Conservation (phyloP, 2,888 invertebrate species). For the Scaptomyza flava region DNA sequence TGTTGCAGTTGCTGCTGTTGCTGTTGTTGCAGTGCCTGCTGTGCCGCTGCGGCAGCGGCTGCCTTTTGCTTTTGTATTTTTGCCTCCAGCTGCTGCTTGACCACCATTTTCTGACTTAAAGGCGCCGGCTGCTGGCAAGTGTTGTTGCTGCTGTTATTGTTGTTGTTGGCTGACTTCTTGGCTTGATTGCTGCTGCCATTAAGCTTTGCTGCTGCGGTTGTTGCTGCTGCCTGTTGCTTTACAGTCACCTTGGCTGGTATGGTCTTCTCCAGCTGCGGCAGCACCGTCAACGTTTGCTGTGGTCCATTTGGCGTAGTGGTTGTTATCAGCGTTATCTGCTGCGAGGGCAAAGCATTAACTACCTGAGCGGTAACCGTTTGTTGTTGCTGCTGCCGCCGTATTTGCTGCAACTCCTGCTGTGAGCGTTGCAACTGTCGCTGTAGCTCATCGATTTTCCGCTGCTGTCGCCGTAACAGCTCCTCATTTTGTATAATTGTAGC, state of each 20-base stretch:
- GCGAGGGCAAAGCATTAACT: slow-evolving; percentile 76
- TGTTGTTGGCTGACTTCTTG: slow-evolving; percentile 43
- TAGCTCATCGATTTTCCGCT: slow-evolving; percentile 93
- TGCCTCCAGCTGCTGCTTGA: slow-evolving; percentile 89
- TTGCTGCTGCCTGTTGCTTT: slow-evolving; percentile 45
- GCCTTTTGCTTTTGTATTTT: slow-evolving; percentile 87
- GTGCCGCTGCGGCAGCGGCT: slow-evolving; percentile 82
- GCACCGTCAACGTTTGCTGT: slow-evolving; percentile 73
- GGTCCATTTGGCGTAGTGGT: slow-evolving; percentile 68
- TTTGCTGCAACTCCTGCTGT: slow-evolving; percentile 89
- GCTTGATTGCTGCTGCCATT: slow-evolving; percentile 50
- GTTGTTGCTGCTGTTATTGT: slow-evolving; percentile 34
- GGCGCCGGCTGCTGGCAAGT: slow-evolving; percentile 62
- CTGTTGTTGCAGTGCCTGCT: slow-evolving; percentile 80
- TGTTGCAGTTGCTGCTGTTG: slow-evolving; percentile 57
- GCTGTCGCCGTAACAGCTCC: slow-evolving; percentile 93
- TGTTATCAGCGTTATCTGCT: slow-evolving; percentile 82
- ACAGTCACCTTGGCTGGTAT: slow-evolving; percentile 74
- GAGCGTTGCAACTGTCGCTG: slow-evolving; percentile 92
- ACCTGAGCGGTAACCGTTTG: slow-evolving; percentile 75
- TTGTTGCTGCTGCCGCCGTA: slow-evolving; percentile 84
- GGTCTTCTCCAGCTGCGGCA: slow-evolving; percentile 74
- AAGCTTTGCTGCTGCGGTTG: slow-evolving; percentile 41
- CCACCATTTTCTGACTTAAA: slow-evolving; percentile 85
- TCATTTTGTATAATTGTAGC: slow-evolving; percentile 86